Conservation (phyloP, 1,140 invertebrate genomes). For the Apocrypta bakeri region DNA sequence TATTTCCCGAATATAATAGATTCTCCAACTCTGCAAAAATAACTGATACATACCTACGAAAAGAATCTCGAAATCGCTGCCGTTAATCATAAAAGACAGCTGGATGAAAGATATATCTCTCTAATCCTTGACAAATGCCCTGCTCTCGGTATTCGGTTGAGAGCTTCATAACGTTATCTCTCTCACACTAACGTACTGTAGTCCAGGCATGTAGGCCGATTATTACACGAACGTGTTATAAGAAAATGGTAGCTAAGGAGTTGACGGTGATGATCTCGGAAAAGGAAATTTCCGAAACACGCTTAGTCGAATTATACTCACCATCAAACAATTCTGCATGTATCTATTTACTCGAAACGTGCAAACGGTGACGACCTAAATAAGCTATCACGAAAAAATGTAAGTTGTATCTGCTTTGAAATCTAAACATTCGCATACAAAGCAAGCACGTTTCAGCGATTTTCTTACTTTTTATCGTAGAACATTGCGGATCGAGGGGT, state of each 20-base stretch:
- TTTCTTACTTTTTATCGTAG: neutral
- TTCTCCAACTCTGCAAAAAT: too few relatives aligned
- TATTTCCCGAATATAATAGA: too few relatives aligned
- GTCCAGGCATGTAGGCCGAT: neutral
- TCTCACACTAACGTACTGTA: too few relatives aligned
- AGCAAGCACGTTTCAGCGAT: neutral
- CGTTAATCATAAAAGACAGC: slow-evolving; percentile 1
- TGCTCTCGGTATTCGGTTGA: neutral
- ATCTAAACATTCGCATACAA: neutral
- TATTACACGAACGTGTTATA: neutral
- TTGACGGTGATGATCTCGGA: neutral
- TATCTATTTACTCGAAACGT: neutral
- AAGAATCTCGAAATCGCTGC: neutral
- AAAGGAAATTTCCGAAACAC: neutral
- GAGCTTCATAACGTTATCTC: neutral
- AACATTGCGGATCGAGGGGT: neutral
- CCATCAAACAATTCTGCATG: neutral
- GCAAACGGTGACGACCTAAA: neutral
- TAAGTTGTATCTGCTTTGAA: neutral
- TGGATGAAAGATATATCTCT: neutral
- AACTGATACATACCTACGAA: neutral
- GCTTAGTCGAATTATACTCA: neutral
- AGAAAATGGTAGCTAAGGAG: neutral
- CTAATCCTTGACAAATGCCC: neutral
- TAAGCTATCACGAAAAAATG: neutral